Conservation (phyloP, 64 coral and sea anemone genomes). For the Anthopleura sola region DNA sequence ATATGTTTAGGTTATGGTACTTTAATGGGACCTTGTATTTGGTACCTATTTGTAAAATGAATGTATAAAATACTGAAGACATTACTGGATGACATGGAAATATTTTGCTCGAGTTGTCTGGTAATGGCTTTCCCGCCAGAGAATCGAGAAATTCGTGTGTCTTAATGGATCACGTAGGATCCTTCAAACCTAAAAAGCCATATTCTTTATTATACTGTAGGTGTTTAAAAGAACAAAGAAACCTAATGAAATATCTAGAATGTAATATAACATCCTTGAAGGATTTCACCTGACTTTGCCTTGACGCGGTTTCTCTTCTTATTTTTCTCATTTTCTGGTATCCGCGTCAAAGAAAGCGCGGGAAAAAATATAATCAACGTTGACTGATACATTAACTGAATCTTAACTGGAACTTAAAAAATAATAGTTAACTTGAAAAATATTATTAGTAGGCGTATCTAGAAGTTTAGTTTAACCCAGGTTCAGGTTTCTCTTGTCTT, state of each 20-base stretch:
- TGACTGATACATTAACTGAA: not conserved
- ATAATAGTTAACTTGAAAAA: not conserved
- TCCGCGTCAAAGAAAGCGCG: not conserved
- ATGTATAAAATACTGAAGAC: not conserved
- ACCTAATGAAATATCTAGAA: not conserved
- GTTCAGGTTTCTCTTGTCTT: not conserved
- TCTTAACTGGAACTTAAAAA: too few relatives aligned
- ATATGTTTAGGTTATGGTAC: constrained; percentile 1
- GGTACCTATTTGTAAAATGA: not conserved
- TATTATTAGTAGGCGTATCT: not conserved
- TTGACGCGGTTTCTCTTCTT: too few relatives aligned
- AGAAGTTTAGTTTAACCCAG: not conserved
- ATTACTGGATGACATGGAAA: not conserved
- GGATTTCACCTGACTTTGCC: not conserved
- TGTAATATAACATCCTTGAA: not conserved
- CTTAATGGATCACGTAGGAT: too few relatives aligned
- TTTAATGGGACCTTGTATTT: not conserved
- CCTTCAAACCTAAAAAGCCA: too few relatives aligned
- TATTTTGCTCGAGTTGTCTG: too few relatives aligned
- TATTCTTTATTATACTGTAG: not conserved
- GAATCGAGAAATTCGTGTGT: not conserved
- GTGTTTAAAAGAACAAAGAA: not conserved
- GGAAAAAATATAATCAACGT: not conserved
- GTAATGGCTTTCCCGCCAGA: not conserved
- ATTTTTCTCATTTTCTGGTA: not conserved